Percentiles rank a stretch among this genome's conserved stretches.
Evolutionary conservation across 2,797 vertebrate species (phyloP).

Genomic region (Catostomus latipinnis): DNA sequence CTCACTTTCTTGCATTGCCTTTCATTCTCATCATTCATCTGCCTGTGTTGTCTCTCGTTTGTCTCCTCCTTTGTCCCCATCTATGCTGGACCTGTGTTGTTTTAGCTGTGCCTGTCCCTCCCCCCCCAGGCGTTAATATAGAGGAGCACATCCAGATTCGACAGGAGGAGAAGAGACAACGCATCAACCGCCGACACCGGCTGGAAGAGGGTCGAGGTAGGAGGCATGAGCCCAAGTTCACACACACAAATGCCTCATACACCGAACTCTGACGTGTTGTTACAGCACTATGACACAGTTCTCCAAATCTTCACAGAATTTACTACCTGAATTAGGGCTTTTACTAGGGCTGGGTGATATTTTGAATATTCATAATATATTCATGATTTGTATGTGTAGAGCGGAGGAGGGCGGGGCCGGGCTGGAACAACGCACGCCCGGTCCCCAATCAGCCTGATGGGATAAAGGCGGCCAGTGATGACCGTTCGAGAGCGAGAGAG

Average conservation of each 20-base stretch:
- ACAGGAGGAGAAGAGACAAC: constrained; percentile 96
- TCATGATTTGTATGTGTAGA: too few relatives aligned
- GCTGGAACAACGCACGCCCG: too few relatives aligned
- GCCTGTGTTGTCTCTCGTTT: constrained; percentile 74
- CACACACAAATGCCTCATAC: neutral
- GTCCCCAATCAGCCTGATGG: too few relatives aligned
- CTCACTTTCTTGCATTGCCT: constrained; percentile 63
- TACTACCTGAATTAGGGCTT: neutral
- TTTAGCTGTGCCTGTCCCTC: constrained; percentile 96
- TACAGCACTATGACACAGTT: neutral
- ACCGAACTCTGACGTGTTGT: neutral
- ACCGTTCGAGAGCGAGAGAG: too few relatives aligned
- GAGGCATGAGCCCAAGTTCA: constrained; percentile 37
- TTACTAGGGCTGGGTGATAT: too few relatives aligned
- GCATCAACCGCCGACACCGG: constrained; percentile 93
- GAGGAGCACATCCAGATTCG: constrained; percentile 98
- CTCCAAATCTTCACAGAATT: neutral
- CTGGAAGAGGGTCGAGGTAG: constrained; percentile 97
- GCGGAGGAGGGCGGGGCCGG: too few relatives aligned
- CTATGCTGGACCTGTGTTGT: constrained; percentile 66
- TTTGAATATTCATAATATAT: too few relatives aligned
- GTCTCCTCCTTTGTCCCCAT: constrained; percentile 52
- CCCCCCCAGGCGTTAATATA: constrained; percentile 95
- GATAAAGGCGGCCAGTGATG: too few relatives aligned
- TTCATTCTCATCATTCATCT: constrained; percentile 75